Conservation (phyloP, 2,113 vertebrate species). For the Python bivittatus region DNA sequence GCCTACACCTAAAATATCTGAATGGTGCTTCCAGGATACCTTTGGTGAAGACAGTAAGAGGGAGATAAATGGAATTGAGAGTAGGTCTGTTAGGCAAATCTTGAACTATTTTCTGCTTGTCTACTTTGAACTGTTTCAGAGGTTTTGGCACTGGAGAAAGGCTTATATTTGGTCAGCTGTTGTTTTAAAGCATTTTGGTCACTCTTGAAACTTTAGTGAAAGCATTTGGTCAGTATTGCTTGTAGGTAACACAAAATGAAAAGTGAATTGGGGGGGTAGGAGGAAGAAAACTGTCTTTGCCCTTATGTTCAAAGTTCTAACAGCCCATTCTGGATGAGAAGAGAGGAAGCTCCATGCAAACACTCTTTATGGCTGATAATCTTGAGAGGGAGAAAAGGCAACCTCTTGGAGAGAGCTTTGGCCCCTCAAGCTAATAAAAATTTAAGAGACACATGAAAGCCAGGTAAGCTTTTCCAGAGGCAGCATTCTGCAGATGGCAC, state of each 20-base stretch:
- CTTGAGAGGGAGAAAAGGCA: background rate
- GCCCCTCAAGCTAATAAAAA: background rate
- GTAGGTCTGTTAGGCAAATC: too few relatives aligned
- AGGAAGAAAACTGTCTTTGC: background rate
- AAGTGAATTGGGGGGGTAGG: background rate
- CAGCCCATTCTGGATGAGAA: background rate
- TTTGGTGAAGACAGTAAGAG: background rate
- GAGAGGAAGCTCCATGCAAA: background rate
- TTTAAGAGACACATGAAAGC: background rate
- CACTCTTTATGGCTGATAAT: background rate
- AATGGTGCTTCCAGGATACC: background rate
- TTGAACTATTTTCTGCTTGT: too few relatives aligned
- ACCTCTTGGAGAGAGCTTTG: background rate
- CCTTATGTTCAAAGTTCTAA: background rate
- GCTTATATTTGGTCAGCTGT: background rate
- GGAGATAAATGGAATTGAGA: background rate
- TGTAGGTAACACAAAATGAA: background rate
- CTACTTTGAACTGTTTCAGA: too few relatives aligned
- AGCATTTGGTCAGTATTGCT: background rate
- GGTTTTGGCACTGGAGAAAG: background rate
- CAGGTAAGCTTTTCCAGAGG: background rate
- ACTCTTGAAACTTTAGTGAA: background rate
- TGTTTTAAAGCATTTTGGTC: background rate
- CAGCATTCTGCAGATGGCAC: background rate
- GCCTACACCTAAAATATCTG: background rate